A percentile compares a stretch with the other conserved stretches of the same genome.
These are phyloP conservation scores for Perccottus glenii DNA, from an alignment of 2,113 vertebrate genomes.

Conservation along the genomic window DNA sequence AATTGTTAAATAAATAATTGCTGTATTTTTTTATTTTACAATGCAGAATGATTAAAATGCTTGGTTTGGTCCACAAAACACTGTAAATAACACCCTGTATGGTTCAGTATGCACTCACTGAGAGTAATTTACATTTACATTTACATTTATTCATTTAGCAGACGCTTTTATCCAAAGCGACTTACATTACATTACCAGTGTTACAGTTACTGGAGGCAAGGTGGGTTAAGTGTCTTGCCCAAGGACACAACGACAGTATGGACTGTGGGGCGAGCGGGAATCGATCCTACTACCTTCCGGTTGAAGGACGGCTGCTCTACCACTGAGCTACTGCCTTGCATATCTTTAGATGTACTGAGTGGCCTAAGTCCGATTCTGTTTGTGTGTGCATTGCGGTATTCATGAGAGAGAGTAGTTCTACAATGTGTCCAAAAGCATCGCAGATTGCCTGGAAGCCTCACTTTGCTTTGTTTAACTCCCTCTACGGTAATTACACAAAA, in stretches of 20 bases:
- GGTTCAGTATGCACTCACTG: not conserved
- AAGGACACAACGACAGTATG: no score
- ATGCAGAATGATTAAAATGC: not conserved
- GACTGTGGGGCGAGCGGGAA: no score
- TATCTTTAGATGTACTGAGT: slow-evolving; percentile 24
- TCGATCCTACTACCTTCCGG: no score
- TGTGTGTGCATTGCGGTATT: slow-evolving; percentile 31
- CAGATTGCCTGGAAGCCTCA: slow-evolving; percentile 60
- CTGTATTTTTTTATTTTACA: not conserved
- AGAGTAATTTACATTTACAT: no score
- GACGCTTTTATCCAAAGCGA: no score
- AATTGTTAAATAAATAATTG: no score
- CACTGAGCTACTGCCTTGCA: no score
- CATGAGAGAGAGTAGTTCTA: slow-evolving; percentile 23
- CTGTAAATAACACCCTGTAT: slow-evolving; percentile 11
- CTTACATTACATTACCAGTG: no score
- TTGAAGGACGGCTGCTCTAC: no score
- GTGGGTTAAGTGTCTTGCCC: no score
- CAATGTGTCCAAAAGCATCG: slow-evolving; percentile 28
- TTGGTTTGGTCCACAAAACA: slow-evolving; percentile 2
- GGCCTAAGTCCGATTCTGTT: slow-evolving; percentile 22
- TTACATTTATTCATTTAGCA: no score
- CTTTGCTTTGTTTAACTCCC: slow-evolving; percentile 67
- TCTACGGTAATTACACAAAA: slow-evolving; percentile 69
- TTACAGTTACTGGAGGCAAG: no score